These are phyloP conservation scores for Trochalopteron elliotii DNA, from an alignment of 2,113 vertebrate genomes.

Conservation along the genomic window DNA sequence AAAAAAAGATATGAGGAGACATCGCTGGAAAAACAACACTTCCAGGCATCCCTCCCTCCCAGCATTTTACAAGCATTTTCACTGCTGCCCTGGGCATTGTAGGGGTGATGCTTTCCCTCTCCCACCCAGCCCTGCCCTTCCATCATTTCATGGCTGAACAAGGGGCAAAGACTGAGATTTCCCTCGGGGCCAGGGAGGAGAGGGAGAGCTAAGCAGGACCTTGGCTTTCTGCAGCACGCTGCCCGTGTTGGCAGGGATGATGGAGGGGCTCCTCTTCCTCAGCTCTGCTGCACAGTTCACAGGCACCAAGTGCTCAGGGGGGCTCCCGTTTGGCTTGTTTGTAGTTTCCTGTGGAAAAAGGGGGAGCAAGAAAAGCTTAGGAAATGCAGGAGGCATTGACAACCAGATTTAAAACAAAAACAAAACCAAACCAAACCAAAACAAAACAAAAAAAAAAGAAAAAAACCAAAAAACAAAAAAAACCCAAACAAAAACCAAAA, in stretches of 20 bases:
- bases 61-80: not conserved
- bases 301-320: conserved; percentile 80
- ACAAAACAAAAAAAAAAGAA: too few relatives aligned
- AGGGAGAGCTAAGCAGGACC: conserved; percentile 64
- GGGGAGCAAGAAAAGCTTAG: not conserved
- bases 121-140: not conserved
- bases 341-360: conserved; percentile 60
- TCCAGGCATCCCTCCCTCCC: not conserved
- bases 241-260: conserved; percentile 83
- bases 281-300: conserved; percentile 91
- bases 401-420: not conserved
- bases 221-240: conserved; percentile 94
- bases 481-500: fast-evolving
- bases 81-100: not conserved
- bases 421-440: too few relatives aligned
- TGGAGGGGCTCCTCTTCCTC: conserved; percentile 86
- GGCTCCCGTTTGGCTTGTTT: conserved; percentile 75
- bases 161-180: not conserved
- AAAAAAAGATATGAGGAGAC: not conserved
- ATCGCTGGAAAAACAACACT: fast-evolving
- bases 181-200: fast-evolving
- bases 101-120: not conserved
- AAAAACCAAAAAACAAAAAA: too few relatives aligned
- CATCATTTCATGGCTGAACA: not conserved
- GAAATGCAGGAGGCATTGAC: not conserved